A percentile compares a stretch with the other conserved stretches of the same genome.
Evolutionary conservation across 2,113 vertebrate species (phyloP).

Genomic region (Phocoena sinus): DNA sequence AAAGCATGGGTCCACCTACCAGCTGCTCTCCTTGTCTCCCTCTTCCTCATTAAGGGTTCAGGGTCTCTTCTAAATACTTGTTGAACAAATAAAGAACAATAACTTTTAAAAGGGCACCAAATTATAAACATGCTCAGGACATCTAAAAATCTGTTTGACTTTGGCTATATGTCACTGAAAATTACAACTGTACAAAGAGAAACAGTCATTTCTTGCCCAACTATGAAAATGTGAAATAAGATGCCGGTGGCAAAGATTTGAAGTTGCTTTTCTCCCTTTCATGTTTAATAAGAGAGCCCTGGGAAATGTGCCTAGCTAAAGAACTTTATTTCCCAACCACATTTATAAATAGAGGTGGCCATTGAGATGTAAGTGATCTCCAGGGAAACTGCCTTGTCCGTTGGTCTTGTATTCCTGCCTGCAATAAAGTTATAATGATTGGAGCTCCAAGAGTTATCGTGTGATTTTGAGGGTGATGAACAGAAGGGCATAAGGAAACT

Average conservation of each 20-base stretch:
- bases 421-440: neutral
- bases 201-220: neutral
- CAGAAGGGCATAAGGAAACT: neutral
- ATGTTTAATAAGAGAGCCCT: neutral
- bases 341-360: neutral
- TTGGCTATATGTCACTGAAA: constrained; percentile 4
- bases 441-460: neutral
- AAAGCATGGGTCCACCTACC: neutral
- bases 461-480: neutral
- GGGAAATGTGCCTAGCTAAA: neutral
- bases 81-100: neutral
- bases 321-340: neutral
- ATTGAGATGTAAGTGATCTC: neutral
- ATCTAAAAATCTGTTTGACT: neutral
- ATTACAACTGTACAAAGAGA: neutral
- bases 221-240: constrained; percentile 8
- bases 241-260: neutral
- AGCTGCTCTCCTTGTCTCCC: neutral
- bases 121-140: neutral
- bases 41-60: neutral
- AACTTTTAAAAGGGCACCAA: neutral
- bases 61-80: neutral
- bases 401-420: neutral
- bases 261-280: neutral
- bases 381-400: neutral